These are phyloP conservation scores for Bombus balteatus DNA, from an alignment of 1,140 invertebrate species.

Conservation along the genomic window DNA sequence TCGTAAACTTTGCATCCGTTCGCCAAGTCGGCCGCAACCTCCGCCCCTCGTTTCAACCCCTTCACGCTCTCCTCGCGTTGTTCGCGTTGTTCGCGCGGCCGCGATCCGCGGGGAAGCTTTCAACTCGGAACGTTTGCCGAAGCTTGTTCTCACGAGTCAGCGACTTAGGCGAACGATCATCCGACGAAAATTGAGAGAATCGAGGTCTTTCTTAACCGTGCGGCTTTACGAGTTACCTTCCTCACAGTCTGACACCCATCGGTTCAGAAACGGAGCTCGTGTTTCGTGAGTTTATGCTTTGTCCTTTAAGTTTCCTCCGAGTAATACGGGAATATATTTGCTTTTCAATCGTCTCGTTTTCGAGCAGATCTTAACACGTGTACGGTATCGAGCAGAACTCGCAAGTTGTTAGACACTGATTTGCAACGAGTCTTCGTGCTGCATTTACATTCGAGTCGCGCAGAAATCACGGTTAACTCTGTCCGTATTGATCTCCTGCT, in stretches of 20 bases:
- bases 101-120: neutral
- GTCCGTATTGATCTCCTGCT: too few species aligned
- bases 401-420: too few species aligned
- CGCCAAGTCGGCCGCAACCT: conserved; percentile 21
- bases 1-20: conserved; percentile 50
- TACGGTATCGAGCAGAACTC: too few species aligned
- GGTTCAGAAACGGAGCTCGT: neutral
- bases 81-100: neutral
- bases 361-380: too few species aligned
- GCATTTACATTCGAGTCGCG: too few species aligned
- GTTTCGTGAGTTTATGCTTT: neutral
- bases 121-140: conserved; percentile 16
- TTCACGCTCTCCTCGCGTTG: neutral
- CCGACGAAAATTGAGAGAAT: conserved; percentile 12
- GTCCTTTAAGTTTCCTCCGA: neutral
- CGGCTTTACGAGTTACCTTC: neutral
- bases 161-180: conserved; percentile 2
- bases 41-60: neutral
- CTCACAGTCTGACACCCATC: neutral
- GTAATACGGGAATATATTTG: neutral
- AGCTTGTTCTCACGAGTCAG: conserved; percentile 18
- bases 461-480: too few species aligned
- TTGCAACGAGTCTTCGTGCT: too few species aligned
- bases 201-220: neutral
- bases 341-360: neutral